A percentile compares a stretch with the other conserved stretches of the same genome.
Evolutionary conservation across 2,797 vertebrate species (phyloP).

Genomic region (Micropoecilia bifurca): DNA sequence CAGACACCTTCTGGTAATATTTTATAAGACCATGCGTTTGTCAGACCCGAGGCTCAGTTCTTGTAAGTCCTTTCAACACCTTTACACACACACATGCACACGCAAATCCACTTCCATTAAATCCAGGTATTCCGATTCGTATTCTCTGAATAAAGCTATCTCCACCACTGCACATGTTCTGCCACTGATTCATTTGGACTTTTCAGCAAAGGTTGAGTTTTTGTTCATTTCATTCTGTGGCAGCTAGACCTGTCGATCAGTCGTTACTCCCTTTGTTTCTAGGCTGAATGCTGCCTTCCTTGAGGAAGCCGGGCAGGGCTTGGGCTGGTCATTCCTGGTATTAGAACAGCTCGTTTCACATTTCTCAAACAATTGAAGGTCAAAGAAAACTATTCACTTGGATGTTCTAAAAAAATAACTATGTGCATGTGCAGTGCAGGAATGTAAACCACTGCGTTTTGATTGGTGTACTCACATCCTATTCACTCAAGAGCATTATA

Average conservation of each 20-base stretch:
- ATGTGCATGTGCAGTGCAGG: not conserved
- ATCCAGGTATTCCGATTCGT: constrained; percentile 55
- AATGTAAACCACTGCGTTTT: not conserved
- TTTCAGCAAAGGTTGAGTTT: constrained; percentile 55
- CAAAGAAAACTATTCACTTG: constrained; percentile 10
- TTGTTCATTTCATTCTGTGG: constrained; percentile 50
- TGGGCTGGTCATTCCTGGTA: constrained; percentile 20
- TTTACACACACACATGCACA: constrained; percentile 13
- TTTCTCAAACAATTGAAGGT: constrained; percentile 36
- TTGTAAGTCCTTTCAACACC: constrained; percentile 31
- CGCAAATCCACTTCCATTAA: not conserved
- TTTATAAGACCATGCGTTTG: constrained; percentile 25
- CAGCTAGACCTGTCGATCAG: constrained; percentile 19
- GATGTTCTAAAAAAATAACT: not conserved
- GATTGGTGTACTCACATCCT: not conserved
- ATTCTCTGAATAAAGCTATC: constrained; percentile 46
- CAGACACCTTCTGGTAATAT: constrained; percentile 50
- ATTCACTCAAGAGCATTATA: not conserved
- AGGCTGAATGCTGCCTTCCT: constrained; percentile 16
- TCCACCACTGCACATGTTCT: constrained; percentile 28
- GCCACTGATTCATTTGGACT: constrained; percentile 55
- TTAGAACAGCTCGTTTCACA: constrained; percentile 4
- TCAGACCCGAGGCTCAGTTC: constrained; percentile 48
- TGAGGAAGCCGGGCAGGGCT: constrained; percentile 22
- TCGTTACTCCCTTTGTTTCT: constrained; percentile 20